A percentile compares a stretch with the other conserved stretches of the same genome.
These are phyloP conservation scores for Pseudomyrmex concolor DNA, from an alignment of 1,140 invertebrate species.

Conservation along the genomic window DNA sequence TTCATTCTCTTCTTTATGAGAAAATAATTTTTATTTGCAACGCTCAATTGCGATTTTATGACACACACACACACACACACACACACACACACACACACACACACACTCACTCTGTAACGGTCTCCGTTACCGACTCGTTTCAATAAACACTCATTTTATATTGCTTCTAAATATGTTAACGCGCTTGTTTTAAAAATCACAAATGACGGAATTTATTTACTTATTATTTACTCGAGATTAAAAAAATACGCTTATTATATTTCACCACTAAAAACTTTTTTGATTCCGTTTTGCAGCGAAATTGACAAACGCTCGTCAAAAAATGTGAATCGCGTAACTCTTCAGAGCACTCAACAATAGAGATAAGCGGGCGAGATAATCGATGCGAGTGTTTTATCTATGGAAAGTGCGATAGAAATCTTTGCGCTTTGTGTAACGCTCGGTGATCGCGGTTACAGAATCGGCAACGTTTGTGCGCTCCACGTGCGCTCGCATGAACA, in stretches of 20 bases:
- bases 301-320: slow-evolving; percentile 37
- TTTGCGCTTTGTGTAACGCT: slow-evolving; percentile 24
- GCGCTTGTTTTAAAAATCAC: not conserved
- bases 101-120: no score
- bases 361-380: slow-evolving; percentile 47
- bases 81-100: no score
- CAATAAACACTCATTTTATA: slow-evolving; percentile 40
- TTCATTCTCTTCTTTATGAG: slow-evolving; percentile 68
- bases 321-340: slow-evolving; percentile 23
- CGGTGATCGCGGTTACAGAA: slow-evolving; percentile 34
- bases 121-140: slow-evolving; percentile 45
- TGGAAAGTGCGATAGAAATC: slow-evolving; percentile 60
- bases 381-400: slow-evolving; percentile 34
- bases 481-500: slow-evolving; percentile 27
- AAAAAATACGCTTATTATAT: slow-evolving; percentile 18
- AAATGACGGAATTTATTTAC: not conserved
- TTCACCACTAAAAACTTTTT: slow-evolving; percentile 1
- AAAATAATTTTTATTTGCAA: slow-evolving; percentile 70
- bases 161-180: slow-evolving; percentile 27
- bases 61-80: slow-evolving; percentile 52
- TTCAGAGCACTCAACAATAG: slow-evolving; percentile 29
- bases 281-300: not conserved
- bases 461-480: slow-evolving; percentile 10
- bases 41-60: slow-evolving; percentile 38
- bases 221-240: not conserved